Conservation (phyloP, 2,797 vertebrate species). For the Periparus ater region DNA sequence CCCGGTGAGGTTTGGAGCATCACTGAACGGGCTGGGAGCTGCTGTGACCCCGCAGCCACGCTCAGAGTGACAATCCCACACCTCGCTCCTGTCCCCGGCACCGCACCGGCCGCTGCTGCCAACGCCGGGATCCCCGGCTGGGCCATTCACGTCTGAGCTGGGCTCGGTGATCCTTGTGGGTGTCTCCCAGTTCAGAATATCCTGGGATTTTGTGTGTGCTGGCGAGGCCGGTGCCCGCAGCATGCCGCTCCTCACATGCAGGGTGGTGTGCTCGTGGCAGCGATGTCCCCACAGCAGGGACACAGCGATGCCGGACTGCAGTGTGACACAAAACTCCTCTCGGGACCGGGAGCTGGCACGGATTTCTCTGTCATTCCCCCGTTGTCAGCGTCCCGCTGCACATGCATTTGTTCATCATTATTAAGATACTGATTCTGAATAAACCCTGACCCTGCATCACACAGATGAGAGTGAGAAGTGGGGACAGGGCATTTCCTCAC, state of each 20-base stretch:
- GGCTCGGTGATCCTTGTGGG: not conserved
- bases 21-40: not conserved
- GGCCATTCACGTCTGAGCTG: not conserved
- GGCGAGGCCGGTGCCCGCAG: not conserved
- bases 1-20: not conserved
- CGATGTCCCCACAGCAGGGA: not conserved
- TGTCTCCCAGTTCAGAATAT: not conserved
- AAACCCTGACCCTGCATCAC: not conserved
- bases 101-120: not conserved
- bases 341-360: not conserved
- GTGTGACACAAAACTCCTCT: not conserved
- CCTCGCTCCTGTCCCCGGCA: not conserved
- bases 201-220: not conserved
- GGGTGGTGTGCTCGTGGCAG: not conserved
- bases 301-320: not conserved
- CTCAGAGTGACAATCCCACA: not conserved
- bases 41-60: not conserved
- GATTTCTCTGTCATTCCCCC: not conserved
- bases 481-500: not conserved
- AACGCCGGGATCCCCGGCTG: not conserved
- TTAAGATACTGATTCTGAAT: not conserved
- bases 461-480: not conserved
- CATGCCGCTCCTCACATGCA: not conserved
- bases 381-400: not conserved
- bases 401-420: not conserved